These are phyloP conservation scores for Peromyscus nudipes DNA, from an alignment of 2,797 vertebrate genomes.

Conservation along the genomic window DNA sequence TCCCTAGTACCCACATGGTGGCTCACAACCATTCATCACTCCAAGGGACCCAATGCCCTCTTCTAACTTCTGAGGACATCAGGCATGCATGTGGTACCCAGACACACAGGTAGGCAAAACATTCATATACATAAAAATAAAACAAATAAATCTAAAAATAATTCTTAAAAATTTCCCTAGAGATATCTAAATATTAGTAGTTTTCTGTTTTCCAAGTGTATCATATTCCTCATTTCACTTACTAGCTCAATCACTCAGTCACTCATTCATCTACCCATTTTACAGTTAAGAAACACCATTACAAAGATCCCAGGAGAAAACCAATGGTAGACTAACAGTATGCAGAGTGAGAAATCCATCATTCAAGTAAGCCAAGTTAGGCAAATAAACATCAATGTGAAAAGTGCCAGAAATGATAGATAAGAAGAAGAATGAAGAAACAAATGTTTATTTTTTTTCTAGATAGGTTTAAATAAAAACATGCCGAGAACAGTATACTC, in stretches of 20 bases:
- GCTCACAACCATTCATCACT: not conserved
- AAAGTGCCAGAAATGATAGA: slow-evolving; percentile 12
- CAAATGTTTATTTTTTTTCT: not conserved
- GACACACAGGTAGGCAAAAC: not conserved
- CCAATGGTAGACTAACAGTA: not conserved
- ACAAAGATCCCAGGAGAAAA: not conserved
- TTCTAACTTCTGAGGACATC: not conserved
- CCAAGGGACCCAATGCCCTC: not conserved
- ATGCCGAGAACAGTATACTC: not conserved
- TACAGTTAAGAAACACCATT: not conserved
- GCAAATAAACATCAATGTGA: not conserved
- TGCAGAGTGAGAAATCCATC: not conserved
- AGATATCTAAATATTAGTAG: not conserved
- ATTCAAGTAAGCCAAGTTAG: not conserved
- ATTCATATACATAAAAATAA: not conserved
- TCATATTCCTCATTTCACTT: slow-evolving; percentile 21
- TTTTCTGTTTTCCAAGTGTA: slow-evolving; percentile 17
- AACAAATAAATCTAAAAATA: not conserved
- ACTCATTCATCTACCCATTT: not conserved
- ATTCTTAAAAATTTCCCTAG: not conserved
- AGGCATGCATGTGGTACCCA: not conserved
- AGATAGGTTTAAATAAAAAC: not conserved
- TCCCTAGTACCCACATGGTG: not conserved
- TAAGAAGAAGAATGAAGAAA: not conserved
- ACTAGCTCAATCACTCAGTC: not conserved